Evolutionary conservation across 2,797 vertebrate species (phyloP), one percentile per base, ranked within the genome.

Genomic region (Hyperoplus lanceolatus): DNA sequence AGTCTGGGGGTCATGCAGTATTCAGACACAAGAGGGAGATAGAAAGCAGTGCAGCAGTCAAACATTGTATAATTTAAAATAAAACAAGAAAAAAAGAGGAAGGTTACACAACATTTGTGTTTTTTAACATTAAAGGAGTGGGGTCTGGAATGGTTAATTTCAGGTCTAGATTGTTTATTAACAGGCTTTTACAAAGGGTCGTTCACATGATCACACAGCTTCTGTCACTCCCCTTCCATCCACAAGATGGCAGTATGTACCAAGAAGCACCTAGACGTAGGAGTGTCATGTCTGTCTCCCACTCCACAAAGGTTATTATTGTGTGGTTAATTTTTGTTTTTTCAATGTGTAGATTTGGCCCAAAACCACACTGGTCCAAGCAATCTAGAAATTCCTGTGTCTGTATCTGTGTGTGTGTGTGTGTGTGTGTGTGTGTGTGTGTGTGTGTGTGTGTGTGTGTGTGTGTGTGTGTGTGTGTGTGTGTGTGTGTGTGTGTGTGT

Each of bases 231-330:
- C 11, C 1, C 6, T 36, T 67, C 39, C 16, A 50, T 46, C 91
- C 94, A 91, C 91, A 70, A 89, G 94, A 80, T 87, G 93, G 94
- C 5, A 18, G 8, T 62, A 42, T 55, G 21, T 5, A 66, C 57
- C 58, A 64, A 73, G 10, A 15, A 77, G 50, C 14, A 50, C 5
- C 38, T 11, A 36, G 3, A 43, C 12, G 13, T 9, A 56, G 46
- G 29, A 46, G 43, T 9, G 60, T 38, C 57, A 16, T 45, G 38
- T 68, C 51, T 49, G 29, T 29, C 29, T 29, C 29, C 54, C 21
- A 41, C n/a, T 29, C 39, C 60, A 53, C 5, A 55, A 10, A 59
- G 59, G 68, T 72, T 56, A 62, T 79, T 62, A 21, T 42, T 50
- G 6, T 43, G 59, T 8, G 12, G 46, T 75, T 14, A n/a, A 51